A percentile compares a stretch with the other conserved stretches of the same genome.
phyloP scores from a whole-genome alignment of 2,113 vertebrate genomes.

The Pluvianellus socialis region DNA sequence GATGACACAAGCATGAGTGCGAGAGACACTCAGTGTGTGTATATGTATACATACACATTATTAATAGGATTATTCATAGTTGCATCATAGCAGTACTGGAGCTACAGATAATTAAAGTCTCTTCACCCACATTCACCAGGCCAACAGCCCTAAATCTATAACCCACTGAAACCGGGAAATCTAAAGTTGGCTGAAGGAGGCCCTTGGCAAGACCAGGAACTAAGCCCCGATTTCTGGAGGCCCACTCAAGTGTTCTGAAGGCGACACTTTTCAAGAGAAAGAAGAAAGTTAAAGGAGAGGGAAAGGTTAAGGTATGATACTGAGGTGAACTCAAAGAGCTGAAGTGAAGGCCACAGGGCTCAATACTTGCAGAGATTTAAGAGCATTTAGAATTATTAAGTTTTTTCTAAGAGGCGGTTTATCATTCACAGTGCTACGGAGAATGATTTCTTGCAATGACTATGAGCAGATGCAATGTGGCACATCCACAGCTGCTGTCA shows the following conservation, averaged over 20 bases:
- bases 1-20: not conserved
- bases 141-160: not conserved
- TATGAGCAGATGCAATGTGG: not conserved
- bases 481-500: not conserved
- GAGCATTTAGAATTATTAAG: not conserved
- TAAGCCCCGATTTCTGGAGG: not conserved
- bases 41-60: not conserved
- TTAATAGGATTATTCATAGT: not conserved
- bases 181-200: not conserved
- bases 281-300: not conserved
- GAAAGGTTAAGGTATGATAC: not conserved
- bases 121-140: not conserved
- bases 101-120: not conserved
- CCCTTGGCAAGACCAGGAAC: not conserved
- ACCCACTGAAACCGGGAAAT: not conserved
- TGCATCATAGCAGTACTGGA: not conserved
- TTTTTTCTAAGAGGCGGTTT: not conserved
- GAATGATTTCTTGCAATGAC: not conserved
- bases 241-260: not conserved
- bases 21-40: not conserved
- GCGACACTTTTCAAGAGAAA: not conserved
- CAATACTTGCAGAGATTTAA: not conserved
- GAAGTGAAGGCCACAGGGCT: not conserved
- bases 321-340: not conserved
- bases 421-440: not conserved